Conservation (phyloP, 2,888 invertebrate species). For the Oscheius sp. region DNA sequence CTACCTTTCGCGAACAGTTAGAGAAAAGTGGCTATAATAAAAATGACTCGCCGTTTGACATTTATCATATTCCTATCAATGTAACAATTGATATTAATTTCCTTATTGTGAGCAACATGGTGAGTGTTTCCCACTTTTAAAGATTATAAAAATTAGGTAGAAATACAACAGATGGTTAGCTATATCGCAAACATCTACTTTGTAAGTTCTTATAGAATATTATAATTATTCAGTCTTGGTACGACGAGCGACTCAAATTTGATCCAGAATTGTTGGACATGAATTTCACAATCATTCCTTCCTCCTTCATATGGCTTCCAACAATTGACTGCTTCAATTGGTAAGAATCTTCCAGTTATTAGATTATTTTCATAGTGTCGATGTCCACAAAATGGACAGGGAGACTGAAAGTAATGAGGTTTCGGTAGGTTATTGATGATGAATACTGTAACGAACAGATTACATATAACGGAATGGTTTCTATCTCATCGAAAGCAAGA, state of each 20-base stretch:
- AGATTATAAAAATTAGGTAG: too few relatives aligned
- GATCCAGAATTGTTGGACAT: not conserved
- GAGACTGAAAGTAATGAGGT: constrained; percentile 13
- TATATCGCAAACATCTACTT: not conserved
- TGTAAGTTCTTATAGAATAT: too few relatives aligned
- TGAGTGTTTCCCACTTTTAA: too few relatives aligned
- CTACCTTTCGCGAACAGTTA: too few relatives aligned
- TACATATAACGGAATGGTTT: not conserved
- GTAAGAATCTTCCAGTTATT: too few relatives aligned
- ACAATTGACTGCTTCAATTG: constrained; percentile 7
- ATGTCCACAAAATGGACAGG: constrained; percentile 1
- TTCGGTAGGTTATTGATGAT: not conserved
- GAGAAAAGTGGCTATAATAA: too few relatives aligned
- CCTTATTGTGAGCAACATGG: too few relatives aligned
- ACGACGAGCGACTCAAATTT: not conserved
- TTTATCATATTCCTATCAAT: too few relatives aligned
- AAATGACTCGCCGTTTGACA: too few relatives aligned
- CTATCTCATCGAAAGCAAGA: not conserved
- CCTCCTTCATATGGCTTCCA: not conserved
- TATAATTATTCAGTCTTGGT: not conserved
- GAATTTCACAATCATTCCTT: not conserved
- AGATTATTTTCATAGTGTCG: too few relatives aligned
- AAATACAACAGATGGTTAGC: not conserved
- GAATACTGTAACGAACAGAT: not conserved
- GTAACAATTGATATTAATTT: too few relatives aligned